Conservation (phyloP, 1,140 invertebrate genomes). For the Drosophila tropicalis region DNA sequence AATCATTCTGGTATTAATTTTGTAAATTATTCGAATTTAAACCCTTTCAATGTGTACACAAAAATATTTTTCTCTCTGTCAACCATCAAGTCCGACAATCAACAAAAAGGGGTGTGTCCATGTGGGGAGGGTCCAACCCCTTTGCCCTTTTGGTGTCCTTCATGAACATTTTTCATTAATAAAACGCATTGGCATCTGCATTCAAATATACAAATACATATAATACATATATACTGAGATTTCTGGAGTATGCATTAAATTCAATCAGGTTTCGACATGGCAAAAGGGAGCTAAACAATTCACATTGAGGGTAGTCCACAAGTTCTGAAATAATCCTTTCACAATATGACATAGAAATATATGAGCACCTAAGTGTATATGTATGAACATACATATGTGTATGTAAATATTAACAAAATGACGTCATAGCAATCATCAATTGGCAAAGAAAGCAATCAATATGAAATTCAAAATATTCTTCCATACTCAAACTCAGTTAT, state of each 20-base stretch:
- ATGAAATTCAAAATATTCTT: no score
- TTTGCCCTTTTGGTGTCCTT: background rate
- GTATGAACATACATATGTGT: no score
- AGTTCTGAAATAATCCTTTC: background rate
- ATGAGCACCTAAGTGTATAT: no score
- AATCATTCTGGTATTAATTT: no score
- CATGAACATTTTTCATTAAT: slow-evolving; percentile 66
- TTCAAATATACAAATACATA: background rate
- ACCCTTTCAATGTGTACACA: no score
- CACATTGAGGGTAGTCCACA: background rate
- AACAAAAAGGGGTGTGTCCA: slow-evolving; percentile 46
- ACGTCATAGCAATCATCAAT: background rate
- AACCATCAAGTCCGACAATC: no score
- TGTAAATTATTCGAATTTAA: no score
- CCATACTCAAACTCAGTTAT: no score
- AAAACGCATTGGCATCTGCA: slow-evolving; percentile 44
- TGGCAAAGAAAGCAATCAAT: no score
- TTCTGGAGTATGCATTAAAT: background rate
- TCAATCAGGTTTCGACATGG: background rate
- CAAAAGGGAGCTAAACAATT: background rate
- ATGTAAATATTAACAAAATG: background rate
- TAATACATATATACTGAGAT: background rate
- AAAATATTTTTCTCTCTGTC: no score
- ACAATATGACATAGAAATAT: background rate
- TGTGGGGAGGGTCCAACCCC: slow-evolving; percentile 18